A percentile compares a stretch with the other conserved stretches of the same genome.
phyloP scores from a whole-genome alignment of 2,113 vertebrate genomes.

The Phrynocephalus versicolor region DNA sequence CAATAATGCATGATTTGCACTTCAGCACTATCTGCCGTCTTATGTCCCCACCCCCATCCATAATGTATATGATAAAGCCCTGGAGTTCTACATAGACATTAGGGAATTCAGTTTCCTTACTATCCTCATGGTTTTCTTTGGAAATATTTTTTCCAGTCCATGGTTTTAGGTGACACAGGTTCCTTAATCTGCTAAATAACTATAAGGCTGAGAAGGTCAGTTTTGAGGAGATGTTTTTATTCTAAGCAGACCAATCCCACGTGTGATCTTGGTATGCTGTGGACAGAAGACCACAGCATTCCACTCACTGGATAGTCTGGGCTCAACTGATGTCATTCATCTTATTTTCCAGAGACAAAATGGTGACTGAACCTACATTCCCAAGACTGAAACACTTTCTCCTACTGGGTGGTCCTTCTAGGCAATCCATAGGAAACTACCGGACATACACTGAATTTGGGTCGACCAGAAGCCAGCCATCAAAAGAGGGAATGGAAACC shows the following conservation, averaged over 20 bases:
- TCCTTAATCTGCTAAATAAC: conserved; percentile 19
- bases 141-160: neutral
- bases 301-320: conserved; percentile 35
- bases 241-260: conserved; percentile 27
- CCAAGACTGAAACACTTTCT: neutral
- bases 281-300: conserved; percentile 34
- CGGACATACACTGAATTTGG: conserved; percentile 39
- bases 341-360: conserved; percentile 7
- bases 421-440: conserved; percentile 28
- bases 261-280: conserved; percentile 31
- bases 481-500: conserved; percentile 42
- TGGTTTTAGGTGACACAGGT: neutral
- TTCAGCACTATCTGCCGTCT: neutral
- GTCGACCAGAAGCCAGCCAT: conserved; percentile 22
- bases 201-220: conserved; percentile 9
- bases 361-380: conserved; percentile 14
- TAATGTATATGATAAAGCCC: neutral
- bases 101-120: neutral
- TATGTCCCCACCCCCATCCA: neutral
- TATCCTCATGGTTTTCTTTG: neutral
- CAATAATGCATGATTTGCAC: neutral
- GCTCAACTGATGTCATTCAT: conserved; percentile 26
- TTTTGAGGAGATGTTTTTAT: conserved; percentile 13
- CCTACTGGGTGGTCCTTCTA: conserved; percentile 14
- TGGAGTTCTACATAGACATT: neutral